A percentile compares a stretch with the other conserved stretches of the same genome.
These are phyloP conservation scores for Takifugu ocellatus DNA, from an alignment of 2,797 vertebrate genomes.

Conservation along the genomic window DNA sequence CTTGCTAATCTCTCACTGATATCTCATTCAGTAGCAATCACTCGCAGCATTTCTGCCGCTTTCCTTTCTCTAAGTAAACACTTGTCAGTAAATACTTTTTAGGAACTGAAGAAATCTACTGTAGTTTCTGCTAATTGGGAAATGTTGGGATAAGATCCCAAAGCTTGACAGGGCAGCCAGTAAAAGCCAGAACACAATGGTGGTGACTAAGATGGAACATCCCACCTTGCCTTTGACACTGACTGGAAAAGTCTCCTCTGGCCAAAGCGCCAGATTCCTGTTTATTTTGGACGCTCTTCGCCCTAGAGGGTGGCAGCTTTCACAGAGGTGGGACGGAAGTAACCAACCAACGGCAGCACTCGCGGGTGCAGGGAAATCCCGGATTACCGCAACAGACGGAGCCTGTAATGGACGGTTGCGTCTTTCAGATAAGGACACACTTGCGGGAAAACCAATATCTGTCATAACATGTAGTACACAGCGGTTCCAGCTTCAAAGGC, in stretches of 20 bases:
- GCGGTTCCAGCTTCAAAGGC: no score
- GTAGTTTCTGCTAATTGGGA: not conserved
- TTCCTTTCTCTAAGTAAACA: slow-evolving; percentile 8
- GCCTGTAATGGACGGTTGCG: not conserved
- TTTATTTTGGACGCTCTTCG: slow-evolving; percentile 14
- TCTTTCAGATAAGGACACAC: slow-evolving; percentile 4
- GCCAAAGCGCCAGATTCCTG: not conserved
- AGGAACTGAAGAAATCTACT: not conserved
- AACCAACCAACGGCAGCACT: slow-evolving; percentile 11
- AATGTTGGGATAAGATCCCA: no score
- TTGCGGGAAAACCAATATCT: slow-evolving; percentile 2
- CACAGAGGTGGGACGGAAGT: slow-evolving; percentile 2
- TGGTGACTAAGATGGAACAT: no score
- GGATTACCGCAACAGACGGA: slow-evolving; percentile 9
- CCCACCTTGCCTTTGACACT: not conserved
- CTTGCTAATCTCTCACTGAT: not conserved
- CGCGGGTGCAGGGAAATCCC: slow-evolving; percentile 41
- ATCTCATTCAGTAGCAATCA: slow-evolving; percentile 6
- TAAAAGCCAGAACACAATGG: no score
- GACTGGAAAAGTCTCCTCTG: slow-evolving; percentile 9
- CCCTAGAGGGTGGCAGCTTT: not conserved
- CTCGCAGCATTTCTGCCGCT: not conserved
- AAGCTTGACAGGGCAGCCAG: no score
- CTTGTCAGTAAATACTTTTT: not conserved
- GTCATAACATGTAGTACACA: no score